These are phyloP conservation scores for Alligator sinensis DNA, from an alignment of 2,113 vertebrate species.

Conservation along the genomic window DNA sequence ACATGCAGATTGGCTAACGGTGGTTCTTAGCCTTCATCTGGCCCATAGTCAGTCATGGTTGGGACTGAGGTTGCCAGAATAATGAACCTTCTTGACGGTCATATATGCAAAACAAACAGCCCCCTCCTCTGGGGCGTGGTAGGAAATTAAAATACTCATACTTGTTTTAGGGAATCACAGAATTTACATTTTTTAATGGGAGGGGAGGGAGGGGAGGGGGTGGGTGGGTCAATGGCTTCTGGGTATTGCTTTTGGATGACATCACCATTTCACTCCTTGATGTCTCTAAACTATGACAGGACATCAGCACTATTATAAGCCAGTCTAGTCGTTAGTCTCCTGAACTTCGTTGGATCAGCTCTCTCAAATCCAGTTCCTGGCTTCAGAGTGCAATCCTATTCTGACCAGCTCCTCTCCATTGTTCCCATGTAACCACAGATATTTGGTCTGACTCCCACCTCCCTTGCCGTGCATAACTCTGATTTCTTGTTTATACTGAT, in stretches of 20 bases:
- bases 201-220: too few relatives aligned
- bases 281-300: not conserved
- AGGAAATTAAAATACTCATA: not conserved
- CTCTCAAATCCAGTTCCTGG: not conserved
- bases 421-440: not conserved
- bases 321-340: not conserved
- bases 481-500: not conserved
- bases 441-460: not conserved
- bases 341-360: not conserved
- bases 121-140: not conserved
- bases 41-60: too few relatives aligned
- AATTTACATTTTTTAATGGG: not conserved
- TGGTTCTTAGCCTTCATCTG: not conserved
- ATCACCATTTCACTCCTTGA: not conserved
- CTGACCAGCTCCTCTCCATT: not conserved
- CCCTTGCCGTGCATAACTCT: not conserved
- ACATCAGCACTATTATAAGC: accelerated
- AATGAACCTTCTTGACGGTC: too few relatives aligned
- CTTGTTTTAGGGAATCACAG: not conserved
- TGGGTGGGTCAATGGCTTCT: not conserved
- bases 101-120: not conserved
- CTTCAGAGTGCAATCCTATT: not conserved
- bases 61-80: too few relatives aligned
- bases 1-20: not conserved
- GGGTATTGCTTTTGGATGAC: not conserved